These are phyloP conservation scores for Orchestes rusci DNA, from an alignment of 2,888 invertebrate genomes.

Conservation along the genomic window DNA sequence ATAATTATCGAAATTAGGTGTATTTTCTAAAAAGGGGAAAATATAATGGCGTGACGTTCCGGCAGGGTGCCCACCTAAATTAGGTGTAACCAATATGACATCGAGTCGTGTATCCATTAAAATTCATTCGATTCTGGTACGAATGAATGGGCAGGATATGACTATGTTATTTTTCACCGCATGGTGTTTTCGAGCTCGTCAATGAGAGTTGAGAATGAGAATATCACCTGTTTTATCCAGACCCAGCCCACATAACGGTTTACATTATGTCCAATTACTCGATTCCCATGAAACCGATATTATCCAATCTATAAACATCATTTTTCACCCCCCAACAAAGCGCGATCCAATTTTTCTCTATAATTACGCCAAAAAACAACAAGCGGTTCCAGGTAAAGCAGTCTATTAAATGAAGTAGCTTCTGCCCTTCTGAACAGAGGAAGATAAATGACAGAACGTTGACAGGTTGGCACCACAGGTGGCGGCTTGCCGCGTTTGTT, in stretches of 20 bases:
- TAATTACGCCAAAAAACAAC: background rate
- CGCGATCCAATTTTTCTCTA: slow-evolving; percentile 1
- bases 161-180: slow-evolving; percentile 16
- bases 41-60: slow-evolving; percentile 22
- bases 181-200: too few relatives aligned
- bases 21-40: slow-evolving; percentile 14
- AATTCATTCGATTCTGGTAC: slow-evolving; percentile 12
- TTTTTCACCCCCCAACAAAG: slow-evolving; percentile 4
- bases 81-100: slow-evolving; percentile 25
- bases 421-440: slow-evolving; percentile 4
- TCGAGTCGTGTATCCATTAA: slow-evolving; percentile 21
- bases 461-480: slow-evolving; percentile 21
- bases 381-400: background rate
- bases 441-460: slow-evolving; percentile 21
- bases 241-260: background rate
- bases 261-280: background rate
- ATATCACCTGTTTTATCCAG: too few relatives aligned
- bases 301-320: background rate
- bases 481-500: slow-evolving; percentile 15
- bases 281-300: slow-evolving; percentile 1
- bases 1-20: slow-evolving; percentile 21
- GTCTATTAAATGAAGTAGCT: slow-evolving; percentile 1
- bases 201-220: too few relatives aligned
- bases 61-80: slow-evolving; percentile 21
- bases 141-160: slow-evolving; percentile 22